Conservation (phyloP, 2,888 invertebrate species). For the Tromatobia lineatoria region DNA sequence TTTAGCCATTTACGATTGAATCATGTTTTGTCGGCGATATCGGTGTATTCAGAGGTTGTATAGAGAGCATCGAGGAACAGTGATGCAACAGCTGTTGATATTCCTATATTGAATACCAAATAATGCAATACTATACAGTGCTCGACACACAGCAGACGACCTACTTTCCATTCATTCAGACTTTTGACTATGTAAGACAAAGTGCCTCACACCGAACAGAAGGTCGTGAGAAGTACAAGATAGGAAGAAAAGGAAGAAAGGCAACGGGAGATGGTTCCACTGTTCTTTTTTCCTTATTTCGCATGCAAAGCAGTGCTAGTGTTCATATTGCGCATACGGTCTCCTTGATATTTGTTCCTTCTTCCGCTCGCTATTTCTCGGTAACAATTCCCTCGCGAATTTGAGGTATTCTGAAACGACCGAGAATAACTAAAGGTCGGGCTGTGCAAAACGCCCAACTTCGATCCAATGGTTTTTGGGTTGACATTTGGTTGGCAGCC, state of each 20-base stretch:
- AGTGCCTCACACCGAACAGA: not conserved
- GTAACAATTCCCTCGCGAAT: too few species aligned
- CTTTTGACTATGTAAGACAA: constrained; percentile 1
- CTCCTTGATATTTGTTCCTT: too few species aligned
- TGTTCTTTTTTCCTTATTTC: not conserved
- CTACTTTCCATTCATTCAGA: constrained; percentile 6
- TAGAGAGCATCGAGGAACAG: not conserved
- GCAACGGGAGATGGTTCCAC: not conserved
- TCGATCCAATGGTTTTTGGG: too few species aligned
- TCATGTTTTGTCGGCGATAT: not conserved
- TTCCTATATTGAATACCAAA: constrained; percentile 12
- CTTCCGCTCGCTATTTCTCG: too few species aligned
- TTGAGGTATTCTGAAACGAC: too few species aligned
- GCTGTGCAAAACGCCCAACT: too few species aligned
- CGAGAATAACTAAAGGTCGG: too few species aligned
- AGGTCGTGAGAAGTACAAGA: constrained; percentile 1
- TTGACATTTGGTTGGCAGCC: too few species aligned
- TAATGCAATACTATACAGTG: constrained; percentile 4
- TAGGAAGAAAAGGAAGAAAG: not conserved
- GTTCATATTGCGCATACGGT: not conserved
- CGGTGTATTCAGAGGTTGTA: not conserved
- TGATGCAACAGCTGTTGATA: constrained; percentile 3
- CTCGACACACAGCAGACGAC: not conserved
- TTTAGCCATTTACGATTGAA: not conserved
- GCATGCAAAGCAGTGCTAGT: not conserved